phyloP scores from a whole-genome alignment of 2,113 vertebrate genomes.

The Limnothrissa miodon region DNA sequence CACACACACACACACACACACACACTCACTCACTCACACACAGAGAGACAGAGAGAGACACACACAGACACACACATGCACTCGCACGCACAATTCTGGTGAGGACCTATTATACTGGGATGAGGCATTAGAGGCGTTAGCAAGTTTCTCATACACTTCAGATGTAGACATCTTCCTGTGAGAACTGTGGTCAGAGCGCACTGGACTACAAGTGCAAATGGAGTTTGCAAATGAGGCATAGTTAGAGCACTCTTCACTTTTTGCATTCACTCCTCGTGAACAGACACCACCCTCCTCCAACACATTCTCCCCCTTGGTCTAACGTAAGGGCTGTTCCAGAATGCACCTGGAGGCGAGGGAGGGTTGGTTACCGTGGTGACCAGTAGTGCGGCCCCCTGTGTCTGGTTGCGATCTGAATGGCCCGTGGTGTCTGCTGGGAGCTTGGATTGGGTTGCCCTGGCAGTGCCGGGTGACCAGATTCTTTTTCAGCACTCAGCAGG shows the following conservation, averaged over 20 bases:
- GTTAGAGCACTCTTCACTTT: background rate
- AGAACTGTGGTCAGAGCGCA: background rate
- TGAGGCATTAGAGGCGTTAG: background rate
- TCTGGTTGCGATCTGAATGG: constrained; percentile 37
- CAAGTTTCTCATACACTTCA: background rate
- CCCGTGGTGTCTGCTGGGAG: constrained; percentile 20
- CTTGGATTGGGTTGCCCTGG: constrained; percentile 49
- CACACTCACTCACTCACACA: constrained; percentile 30
- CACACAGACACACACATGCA: constrained; percentile 31
- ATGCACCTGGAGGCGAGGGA: constrained; percentile 19
- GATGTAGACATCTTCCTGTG: background rate
- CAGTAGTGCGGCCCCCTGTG: constrained; percentile 26
- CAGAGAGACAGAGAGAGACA: background rate
- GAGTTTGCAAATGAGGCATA: background rate
- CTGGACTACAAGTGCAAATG: background rate
- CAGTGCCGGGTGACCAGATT: constrained; percentile 54
- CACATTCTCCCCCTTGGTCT: background rate
- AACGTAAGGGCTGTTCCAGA: background rate
- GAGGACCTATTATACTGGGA: background rate
- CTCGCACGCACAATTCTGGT: constrained; percentile 27
- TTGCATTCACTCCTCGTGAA: background rate
- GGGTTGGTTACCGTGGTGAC: constrained; percentile 24
- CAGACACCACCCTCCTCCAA: no score
- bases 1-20: constrained; percentile 26
- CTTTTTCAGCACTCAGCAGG: constrained; percentile 48